These are phyloP conservation scores for Agelastica alni DNA, from an alignment of 2,888 invertebrate genomes.

Conservation along the genomic window DNA sequence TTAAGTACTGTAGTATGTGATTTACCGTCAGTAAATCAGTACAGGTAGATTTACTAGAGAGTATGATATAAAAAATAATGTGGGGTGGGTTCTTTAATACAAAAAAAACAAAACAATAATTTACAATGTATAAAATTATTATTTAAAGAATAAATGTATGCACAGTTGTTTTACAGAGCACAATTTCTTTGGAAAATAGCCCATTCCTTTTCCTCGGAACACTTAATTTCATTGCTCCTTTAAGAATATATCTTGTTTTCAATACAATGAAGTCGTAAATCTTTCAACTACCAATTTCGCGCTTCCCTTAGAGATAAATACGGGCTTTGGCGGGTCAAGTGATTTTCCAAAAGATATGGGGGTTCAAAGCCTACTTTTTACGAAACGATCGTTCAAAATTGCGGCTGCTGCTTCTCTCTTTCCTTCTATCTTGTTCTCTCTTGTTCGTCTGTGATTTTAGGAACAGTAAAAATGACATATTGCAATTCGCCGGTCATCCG, in stretches of 20 bases:
- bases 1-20: no score
- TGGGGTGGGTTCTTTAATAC: no score
- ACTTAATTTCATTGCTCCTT: constrained; percentile 23
- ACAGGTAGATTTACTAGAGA: no score
- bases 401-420: constrained; percentile 39
- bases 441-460: no score
- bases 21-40: no score
- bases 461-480: constrained; percentile 38
- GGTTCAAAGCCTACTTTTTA: constrained; percentile 41
- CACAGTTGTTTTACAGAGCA: no score
- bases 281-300: constrained; percentile 22
- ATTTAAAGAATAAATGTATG: no score
- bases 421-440: constrained; percentile 35
- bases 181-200: constrained; percentile 9
- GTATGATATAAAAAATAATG: no score
- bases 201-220: constrained; percentile 12
- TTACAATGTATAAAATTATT: no score
- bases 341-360: constrained; percentile 27
- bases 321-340: constrained; percentile 18
- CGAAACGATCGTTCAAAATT: constrained; percentile 43
- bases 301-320: constrained; percentile 21
- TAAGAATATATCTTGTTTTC: constrained; percentile 23
- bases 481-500: constrained; percentile 32
- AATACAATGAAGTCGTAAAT: constrained; percentile 24
- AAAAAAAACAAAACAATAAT: no score